phyloP scores from a whole-genome alignment of 2,797 vertebrate species.

The Lates japonicus region DNA sequence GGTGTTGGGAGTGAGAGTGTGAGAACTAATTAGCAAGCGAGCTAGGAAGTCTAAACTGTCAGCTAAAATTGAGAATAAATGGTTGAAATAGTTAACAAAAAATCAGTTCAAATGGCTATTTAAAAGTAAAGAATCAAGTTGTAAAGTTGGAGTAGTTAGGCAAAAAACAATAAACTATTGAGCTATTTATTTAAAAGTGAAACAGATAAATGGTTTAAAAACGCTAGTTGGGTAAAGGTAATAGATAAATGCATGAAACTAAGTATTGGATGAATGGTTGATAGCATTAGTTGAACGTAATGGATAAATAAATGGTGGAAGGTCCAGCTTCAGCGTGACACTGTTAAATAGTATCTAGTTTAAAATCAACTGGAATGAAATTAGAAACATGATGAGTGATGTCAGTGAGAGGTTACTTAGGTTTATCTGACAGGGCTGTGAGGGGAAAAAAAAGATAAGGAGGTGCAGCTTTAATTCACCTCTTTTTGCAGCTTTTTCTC shows the following conservation, averaged over 20 bases:
- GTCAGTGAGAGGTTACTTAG: background rate
- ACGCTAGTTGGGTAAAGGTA: background rate
- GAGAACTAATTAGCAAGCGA: background rate
- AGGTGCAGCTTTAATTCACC: background rate
- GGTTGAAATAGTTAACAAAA: background rate
- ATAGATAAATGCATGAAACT: background rate
- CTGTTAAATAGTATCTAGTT: background rate
- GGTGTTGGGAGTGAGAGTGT: background rate
- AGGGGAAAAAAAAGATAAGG: background rate
- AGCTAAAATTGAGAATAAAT: background rate
- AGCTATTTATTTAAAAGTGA: background rate
- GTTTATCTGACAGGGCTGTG: background rate
- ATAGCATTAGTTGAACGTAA: background rate
- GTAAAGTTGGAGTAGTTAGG: too few relatives aligned
- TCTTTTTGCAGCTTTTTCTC: background rate
- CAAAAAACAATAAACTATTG: background rate
- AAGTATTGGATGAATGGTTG: background rate
- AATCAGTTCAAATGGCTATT: background rate
- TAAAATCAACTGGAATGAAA: slow-evolving; percentile 4
- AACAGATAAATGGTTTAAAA: background rate
- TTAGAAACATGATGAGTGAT: background rate
- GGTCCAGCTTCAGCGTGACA: background rate
- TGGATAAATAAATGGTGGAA: background rate
- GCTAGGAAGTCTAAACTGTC: background rate
- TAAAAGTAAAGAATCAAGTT: too few relatives aligned